A percentile compares a stretch with the other conserved stretches of the same genome.
Evolutionary conservation across 2,797 vertebrate species (phyloP).

Genomic region (Orestias chungarensis): DNA sequence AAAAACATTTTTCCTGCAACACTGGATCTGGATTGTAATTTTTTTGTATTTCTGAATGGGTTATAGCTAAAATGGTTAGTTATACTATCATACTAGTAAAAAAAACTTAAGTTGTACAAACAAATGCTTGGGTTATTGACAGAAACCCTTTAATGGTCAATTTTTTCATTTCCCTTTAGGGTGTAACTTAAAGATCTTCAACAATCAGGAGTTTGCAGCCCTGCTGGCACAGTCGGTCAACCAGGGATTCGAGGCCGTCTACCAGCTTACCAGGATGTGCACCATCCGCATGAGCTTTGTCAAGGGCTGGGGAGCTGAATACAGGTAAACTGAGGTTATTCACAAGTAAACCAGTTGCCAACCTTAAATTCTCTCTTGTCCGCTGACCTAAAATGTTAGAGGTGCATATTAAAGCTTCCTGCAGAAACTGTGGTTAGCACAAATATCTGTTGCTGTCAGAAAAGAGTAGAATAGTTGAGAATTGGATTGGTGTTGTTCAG

Average conservation of each 20-base stretch:
- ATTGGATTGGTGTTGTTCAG: neutral
- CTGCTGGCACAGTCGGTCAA: conserved; percentile 97
- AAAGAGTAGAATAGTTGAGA: neutral
- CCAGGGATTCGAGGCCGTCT: conserved; percentile 98
- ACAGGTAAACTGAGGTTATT: conserved; percentile 82
- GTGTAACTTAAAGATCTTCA: conserved; percentile 99
- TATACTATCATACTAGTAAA: neutral
- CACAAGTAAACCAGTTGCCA: neutral
- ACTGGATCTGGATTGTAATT: neutral
- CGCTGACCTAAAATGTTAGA: neutral
- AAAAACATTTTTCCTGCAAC: neutral
- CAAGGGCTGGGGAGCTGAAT: conserved; percentile 98
- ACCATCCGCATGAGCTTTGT: conserved; percentile 99
- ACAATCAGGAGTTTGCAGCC: conserved; percentile 98
- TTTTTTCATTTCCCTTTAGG: conserved; percentile 78
- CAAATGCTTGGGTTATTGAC: neutral
- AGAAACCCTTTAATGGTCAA: neutral
- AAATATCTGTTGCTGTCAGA: neutral
- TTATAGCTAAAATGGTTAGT: neutral
- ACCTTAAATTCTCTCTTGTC: neutral
- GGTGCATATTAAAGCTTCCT: no score
- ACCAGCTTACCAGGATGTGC: conserved; percentile 98
- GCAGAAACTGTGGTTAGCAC: neutral
- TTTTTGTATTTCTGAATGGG: neutral
- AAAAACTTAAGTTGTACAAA: neutral